Base-by-base conservation (phyloP, 2,113 vertebrate species). In the Ranitomeya variabilis region DNA sequence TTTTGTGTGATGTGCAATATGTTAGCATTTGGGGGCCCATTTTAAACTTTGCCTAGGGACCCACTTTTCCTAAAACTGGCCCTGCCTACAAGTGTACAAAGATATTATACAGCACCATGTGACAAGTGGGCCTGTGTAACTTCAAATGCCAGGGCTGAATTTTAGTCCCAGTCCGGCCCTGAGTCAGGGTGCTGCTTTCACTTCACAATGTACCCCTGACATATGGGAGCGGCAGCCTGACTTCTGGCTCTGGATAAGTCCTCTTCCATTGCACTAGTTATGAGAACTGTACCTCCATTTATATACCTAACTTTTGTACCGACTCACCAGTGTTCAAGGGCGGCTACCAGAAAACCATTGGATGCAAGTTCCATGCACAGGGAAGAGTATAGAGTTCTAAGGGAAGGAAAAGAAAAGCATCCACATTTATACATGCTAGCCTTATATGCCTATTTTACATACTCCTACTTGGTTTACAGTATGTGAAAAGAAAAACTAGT, bases 281-380 rank as follows among this genome's bases (percentile, higher is more conserved):
- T 64, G 6, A 64, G 18, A 64, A 12, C 18, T 9, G 8, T 64
- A 21, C 10, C 4, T 7, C 55, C 1, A 7, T 73, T 16, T 74
- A 3, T 51, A 74, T 18, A 19, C 15, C 2, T 74, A 37, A 31
- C 10, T 9, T 79, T 80, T 80, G 13, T 83, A 14, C 59, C 54
- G 51, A 26, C 93, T 90, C 69, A 95, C 95, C 95, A 95, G 92
- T 96, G 96, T 79, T 96, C 96, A 8, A 90, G 85, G 0, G 90
- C 93, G 0, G 93, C 94, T 67, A 96, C 95, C 83, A 92, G 80
- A 0, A 96, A 95, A 60, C 96, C 95, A 18, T 85, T 76, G 26
- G 96, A 96, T 0, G 93, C 95, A 93, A 96, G 57, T 90, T 95
- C 95, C 0, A 90, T 86, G 88, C 95, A 95, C 88, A 96, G 7